Conservation (phyloP, 2,888 invertebrate species). For the Pediacus dermestoides region DNA sequence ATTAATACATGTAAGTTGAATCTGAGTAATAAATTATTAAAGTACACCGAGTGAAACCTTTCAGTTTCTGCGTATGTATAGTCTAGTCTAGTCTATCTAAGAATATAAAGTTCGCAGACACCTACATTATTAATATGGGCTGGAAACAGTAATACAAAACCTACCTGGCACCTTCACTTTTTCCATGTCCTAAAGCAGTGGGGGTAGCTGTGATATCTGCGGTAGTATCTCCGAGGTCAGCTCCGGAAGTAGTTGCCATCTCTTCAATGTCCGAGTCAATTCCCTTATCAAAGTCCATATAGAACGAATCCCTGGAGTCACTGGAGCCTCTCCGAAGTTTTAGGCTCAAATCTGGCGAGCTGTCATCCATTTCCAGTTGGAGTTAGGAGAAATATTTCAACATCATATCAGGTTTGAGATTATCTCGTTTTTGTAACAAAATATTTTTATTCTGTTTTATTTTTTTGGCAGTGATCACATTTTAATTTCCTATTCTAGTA, state of each 20-base stretch:
- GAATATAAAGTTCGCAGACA: no score
- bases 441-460: no score
- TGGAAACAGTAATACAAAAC: constrained; percentile 8
- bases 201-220: constrained; percentile 34
- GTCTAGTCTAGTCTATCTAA: no score
- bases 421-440: no score
- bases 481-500: no score
- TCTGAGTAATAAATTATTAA: no score
- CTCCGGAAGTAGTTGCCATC: constrained; percentile 66
- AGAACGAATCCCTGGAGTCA: constrained; percentile 83
- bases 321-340: constrained; percentile 81
- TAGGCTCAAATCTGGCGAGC: constrained; percentile 81
- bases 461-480: no score
- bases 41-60: no score
- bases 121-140: neutral
- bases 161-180: constrained; percentile 25
- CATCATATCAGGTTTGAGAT: no score
- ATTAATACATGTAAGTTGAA: no score
- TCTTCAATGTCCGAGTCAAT: constrained; percentile 88
- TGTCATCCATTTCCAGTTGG: constrained; percentile 60
- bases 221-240: constrained; percentile 46
- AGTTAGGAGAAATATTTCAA: no score
- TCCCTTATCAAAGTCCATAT: constrained; percentile 88
- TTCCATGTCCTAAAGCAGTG: constrained; percentile 28
- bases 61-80: no score